These are phyloP conservation scores for Diplolepis rosae DNA, from an alignment of 2,888 invertebrate genomes.

Conservation along the genomic window DNA sequence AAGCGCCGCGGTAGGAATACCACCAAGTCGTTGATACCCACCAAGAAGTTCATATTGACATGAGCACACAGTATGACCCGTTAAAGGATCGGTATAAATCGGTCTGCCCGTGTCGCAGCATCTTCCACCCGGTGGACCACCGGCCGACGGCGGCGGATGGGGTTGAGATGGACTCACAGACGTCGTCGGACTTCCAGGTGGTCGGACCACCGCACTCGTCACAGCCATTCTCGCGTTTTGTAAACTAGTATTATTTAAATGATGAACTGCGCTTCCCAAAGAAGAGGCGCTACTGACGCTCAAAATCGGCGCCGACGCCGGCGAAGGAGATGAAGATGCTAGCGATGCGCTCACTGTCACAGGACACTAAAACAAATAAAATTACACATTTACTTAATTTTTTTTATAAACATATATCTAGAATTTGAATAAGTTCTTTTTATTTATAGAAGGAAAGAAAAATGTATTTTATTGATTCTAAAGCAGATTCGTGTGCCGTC, in stretches of 20 bases:
- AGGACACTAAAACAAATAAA: constrained; percentile 66
- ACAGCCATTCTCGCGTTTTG: constrained; percentile 75
- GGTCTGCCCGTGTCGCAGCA: constrained; percentile 96
- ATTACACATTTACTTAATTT: neutral
- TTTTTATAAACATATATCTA: neutral
- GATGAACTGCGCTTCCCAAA: constrained; percentile 63
- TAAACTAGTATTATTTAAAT: constrained; percentile 57
- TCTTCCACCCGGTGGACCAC: constrained; percentile 72
- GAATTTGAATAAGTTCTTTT: neutral
- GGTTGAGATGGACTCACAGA: constrained; percentile 75
- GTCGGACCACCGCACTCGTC: constrained; percentile 76
- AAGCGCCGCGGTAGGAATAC: constrained; percentile 80
- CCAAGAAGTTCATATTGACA: constrained; percentile 91
- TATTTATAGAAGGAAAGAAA: neutral
- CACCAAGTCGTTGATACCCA: constrained; percentile 86
- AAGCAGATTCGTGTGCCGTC: neutral
- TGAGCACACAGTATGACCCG: constrained; percentile 91
- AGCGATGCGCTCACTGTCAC: constrained; percentile 70
- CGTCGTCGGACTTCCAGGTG: constrained; percentile 75
- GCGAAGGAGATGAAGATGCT: constrained; percentile 67
- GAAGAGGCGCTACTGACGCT: constrained; percentile 60
- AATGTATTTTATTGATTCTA: neutral
- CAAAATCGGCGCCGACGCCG: constrained; percentile 61
- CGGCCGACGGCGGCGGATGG: constrained; percentile 74
- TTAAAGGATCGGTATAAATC: constrained; percentile 91